Evolutionary conservation across 2,888 invertebrate genomes (phyloP).

Genomic region (Erpobdella octoculata): DNA sequence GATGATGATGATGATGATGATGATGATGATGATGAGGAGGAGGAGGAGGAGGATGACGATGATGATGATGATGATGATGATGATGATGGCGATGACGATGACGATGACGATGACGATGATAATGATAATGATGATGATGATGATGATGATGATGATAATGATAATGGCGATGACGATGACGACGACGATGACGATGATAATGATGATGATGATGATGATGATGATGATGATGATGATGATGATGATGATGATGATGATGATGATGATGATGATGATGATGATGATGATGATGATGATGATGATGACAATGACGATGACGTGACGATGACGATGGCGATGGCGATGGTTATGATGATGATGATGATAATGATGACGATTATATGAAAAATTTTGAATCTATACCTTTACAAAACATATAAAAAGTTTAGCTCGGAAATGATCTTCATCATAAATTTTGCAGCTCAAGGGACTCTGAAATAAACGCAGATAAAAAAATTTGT

Average conservation of each 20-base stretch:
- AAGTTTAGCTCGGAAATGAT: too few relatives aligned
- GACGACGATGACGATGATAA: background rate
- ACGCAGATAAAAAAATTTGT: too few relatives aligned
- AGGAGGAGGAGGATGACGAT: too few relatives aligned
- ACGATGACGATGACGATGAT: background rate
- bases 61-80: too few relatives aligned
- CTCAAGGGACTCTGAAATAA: too few relatives aligned
- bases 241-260: background rate
- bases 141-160: background rate
- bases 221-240: background rate
- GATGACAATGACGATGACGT: too few relatives aligned
- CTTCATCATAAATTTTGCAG: too few relatives aligned
- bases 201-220: background rate
- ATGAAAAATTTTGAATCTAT: too few relatives aligned
- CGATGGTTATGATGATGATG: background rate
- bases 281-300: slow-evolving; percentile 26
- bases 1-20: slow-evolving; percentile 26
- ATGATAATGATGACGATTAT: slow-evolving; percentile 11
- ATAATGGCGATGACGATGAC: background rate
- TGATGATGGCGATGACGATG: slow-evolving; percentile 8
- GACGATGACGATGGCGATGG: too few relatives aligned
- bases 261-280: slow-evolving; percentile 22
- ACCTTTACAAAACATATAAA: too few relatives aligned
- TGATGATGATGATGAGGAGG: slow-evolving; percentile 26
- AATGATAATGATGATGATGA: background rate